Percentiles rank a stretch among this genome's conserved stretches.
Evolutionary conservation across 2,113 vertebrate genomes (phyloP).

Genomic region (Callocephalon fimbriatum): DNA sequence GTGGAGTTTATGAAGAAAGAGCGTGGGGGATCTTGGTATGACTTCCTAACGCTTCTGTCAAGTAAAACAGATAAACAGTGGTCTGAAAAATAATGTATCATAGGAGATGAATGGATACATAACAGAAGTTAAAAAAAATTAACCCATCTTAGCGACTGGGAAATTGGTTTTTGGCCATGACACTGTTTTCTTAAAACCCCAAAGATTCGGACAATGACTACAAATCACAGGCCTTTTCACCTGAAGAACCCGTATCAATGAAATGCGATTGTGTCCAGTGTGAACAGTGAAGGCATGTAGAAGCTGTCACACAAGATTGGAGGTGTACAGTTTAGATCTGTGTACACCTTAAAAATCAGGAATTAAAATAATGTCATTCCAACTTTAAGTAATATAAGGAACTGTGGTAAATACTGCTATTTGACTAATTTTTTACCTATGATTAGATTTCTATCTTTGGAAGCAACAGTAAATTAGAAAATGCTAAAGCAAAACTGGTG

Average conservation of each 20-base stretch:
- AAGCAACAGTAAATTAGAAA: neutral
- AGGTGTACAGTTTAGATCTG: neutral
- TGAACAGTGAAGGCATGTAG: neutral
- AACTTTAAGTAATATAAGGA: neutral
- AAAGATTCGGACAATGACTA: neutral
- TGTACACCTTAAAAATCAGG: neutral
- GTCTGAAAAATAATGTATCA: neutral
- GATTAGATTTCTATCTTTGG: neutral
- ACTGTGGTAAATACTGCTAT: neutral
- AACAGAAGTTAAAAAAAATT: neutral
- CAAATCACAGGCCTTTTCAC: neutral
- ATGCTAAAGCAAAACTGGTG: neutral
- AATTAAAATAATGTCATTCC: neutral
- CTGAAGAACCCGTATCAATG: neutral
- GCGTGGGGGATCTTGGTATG: accelerated
- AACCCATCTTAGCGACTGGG: neutral
- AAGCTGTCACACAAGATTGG: neutral
- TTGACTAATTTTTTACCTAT: neutral
- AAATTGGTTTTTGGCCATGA: neutral
- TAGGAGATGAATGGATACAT: neutral
- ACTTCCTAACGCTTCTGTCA: neutral
- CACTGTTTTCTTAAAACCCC: neutral
- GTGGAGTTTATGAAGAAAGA: neutral
- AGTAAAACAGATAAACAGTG: neutral
- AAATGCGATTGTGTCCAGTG: neutral